A percentile compares a stretch with the other conserved stretches of the same genome.
Conservation (phyloP, 2,113 vertebrate species). For the Oplegnathus fasciatus region DNA sequence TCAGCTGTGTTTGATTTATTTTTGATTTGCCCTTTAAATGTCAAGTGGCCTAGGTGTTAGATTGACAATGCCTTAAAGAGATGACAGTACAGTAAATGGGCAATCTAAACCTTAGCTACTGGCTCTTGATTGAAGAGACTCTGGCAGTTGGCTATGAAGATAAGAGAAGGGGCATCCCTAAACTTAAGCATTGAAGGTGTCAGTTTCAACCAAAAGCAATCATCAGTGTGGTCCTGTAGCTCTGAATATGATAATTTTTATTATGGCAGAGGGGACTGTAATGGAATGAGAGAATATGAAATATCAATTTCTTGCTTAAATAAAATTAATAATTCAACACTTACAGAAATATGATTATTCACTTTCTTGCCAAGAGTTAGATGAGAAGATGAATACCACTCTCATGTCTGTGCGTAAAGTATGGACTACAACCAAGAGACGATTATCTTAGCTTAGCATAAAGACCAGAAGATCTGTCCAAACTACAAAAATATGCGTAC, state of each 20-base stretch:
- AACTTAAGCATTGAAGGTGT: background rate
- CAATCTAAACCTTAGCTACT: slow-evolving; percentile 1
- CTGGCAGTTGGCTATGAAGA: background rate
- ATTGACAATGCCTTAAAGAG: background rate
- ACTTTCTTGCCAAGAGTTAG: background rate
- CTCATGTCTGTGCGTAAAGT: background rate
- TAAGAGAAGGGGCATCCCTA: background rate
- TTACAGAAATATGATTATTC: background rate
- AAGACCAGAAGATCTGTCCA: background rate
- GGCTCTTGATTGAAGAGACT: background rate
- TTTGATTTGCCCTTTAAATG: slow-evolving; percentile 4
- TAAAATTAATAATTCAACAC: background rate
- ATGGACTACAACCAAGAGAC: background rate
- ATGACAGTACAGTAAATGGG: background rate
- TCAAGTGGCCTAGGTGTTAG: background rate
- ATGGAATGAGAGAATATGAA: background rate
- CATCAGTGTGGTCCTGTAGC: too few species aligned
- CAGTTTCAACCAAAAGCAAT: too few species aligned
- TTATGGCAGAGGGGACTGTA: background rate
- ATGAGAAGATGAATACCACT: background rate
- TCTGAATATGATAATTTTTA: background rate
- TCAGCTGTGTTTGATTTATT: background rate
- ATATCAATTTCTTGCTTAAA: background rate
- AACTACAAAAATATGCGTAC: background rate
- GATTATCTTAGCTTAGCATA: background rate